Evolutionary conservation across 2,113 vertebrate species (phyloP), one percentile per base, ranked within the genome.

Genomic region (Blennius ocellaris): DNA sequence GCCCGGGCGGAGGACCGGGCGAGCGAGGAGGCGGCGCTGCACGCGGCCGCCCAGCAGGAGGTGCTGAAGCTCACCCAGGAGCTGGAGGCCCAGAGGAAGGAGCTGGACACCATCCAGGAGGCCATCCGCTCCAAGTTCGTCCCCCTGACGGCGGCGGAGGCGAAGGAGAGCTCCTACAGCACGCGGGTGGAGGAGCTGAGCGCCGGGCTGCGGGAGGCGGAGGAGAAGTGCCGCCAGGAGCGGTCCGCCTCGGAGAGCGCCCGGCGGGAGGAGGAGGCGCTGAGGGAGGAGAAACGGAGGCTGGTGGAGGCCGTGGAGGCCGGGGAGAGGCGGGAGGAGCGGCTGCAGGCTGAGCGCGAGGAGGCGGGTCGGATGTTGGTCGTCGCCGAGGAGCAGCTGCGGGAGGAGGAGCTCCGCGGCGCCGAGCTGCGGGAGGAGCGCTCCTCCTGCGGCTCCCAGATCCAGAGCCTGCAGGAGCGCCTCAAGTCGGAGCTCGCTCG

Each of bases 91-190:
- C 97, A 99, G 83, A 97, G 93, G 80, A 95, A 87, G 74, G 97
- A 99, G 11, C 94, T 99, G 0, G 97, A 98, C 69, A 96, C 95
- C 0, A 96, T 99, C 40, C 97, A 98, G 1, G 96, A 96, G 39
- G 97, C 96, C 44, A 96, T 99, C 73, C 91, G 92, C 72, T 93
- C 94, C 0, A 97, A 94, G 72, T 99, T 98, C 0, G 90, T 97
- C 2, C 96, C 96, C 0, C 61, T 96, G 15, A 73, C 90, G 47
- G 90, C 88, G 16, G 74, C 95, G 0, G 89, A 95, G 82, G 96
- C 96, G 59, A 94, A 92, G 11, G 95, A 97, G 30, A 91, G 83
- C 39, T 85, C 86, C 14, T 95, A 95, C 12, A 92, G 92, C 6
- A 77, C 81, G n/a, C 73, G 82, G 0, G 72, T 96, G 67, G 88